Evolutionary conservation across 1,140 invertebrate genomes (phyloP).

Genomic region (Tetraneura akinire): DNA sequence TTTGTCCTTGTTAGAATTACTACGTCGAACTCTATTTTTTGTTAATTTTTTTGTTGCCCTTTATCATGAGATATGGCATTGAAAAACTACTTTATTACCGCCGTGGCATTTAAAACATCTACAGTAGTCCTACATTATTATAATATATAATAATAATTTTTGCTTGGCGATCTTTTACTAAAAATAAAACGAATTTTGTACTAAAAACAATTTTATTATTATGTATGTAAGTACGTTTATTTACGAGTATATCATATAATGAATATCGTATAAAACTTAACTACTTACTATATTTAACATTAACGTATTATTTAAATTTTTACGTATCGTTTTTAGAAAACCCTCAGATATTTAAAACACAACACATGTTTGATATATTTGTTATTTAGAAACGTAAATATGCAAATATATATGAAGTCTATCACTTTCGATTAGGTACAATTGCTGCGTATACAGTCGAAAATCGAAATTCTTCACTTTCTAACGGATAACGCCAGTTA

Average conservation of each 20-base stretch:
- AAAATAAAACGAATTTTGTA: background rate
- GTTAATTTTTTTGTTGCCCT: background rate
- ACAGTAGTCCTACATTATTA: conserved; percentile 1
- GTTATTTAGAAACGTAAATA: background rate
- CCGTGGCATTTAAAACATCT: conserved; percentile 10
- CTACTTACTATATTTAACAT: background rate
- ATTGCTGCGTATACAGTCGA: background rate
- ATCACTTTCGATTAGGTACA: background rate
- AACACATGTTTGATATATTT: background rate
- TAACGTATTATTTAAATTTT: background rate
- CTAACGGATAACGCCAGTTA: too few relatives aligned
- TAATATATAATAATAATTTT: background rate
- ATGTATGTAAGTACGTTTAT: background rate
- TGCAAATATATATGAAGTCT: too few relatives aligned
- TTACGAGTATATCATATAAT: background rate
- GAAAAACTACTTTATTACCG: background rate
- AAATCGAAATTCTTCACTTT: background rate
- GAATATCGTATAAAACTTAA: background rate
- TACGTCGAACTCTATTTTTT: too few relatives aligned
- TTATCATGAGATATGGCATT: background rate
- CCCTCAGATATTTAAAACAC: background rate
- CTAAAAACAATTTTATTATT: background rate
- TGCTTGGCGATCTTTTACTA: background rate
- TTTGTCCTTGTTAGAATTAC: too few relatives aligned
- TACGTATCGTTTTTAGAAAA: background rate